A percentile compares a stretch with the other conserved stretches of the same genome.
These are phyloP conservation scores for Drosophila melanica DNA, from an alignment of 1,140 invertebrate species.

Conservation along the genomic window DNA sequence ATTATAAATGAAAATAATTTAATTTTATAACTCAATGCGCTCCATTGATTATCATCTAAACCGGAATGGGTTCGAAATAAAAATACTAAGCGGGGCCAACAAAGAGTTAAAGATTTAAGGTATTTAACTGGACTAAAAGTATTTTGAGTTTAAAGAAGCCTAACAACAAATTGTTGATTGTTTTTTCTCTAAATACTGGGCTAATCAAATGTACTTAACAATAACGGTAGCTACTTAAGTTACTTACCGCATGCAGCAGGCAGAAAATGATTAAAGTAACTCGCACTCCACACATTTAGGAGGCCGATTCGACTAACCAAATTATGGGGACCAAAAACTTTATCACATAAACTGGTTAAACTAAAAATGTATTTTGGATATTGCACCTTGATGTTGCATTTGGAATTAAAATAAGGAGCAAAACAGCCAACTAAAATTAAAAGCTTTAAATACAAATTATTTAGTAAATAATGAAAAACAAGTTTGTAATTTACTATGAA, in stretches of 20 bases:
- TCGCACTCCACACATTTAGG: background rate
- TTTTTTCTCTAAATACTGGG: too few species aligned
- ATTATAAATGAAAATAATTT: slow-evolving; percentile 52
- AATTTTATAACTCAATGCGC: slow-evolving; percentile 44
- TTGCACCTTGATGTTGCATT: too few species aligned
- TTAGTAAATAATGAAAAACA: too few species aligned
- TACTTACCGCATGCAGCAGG: slow-evolving; percentile 75
- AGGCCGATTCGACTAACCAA: slow-evolving; percentile 23
- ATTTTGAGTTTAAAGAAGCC: too few species aligned
- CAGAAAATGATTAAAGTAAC: slow-evolving; percentile 32
- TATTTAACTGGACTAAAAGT: background rate
- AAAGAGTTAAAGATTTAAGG: slow-evolving; percentile 3
- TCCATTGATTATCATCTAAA: slow-evolving; percentile 6
- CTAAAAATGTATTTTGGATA: too few species aligned
- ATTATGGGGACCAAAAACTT: background rate
- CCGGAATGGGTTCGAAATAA: too few species aligned
- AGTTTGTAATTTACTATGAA: too few species aligned
- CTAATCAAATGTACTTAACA: background rate
- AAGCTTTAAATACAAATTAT: too few species aligned
- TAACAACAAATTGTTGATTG: too few species aligned
- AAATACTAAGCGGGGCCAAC: background rate
- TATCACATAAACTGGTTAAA: background rate
- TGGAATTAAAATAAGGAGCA: too few species aligned
- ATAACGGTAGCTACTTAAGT: slow-evolving; percentile 18
- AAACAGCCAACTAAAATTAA: too few species aligned